Evolutionary conservation across 1,140 invertebrate genomes (phyloP).

Genomic region (Nylanderia fulva): DNA sequence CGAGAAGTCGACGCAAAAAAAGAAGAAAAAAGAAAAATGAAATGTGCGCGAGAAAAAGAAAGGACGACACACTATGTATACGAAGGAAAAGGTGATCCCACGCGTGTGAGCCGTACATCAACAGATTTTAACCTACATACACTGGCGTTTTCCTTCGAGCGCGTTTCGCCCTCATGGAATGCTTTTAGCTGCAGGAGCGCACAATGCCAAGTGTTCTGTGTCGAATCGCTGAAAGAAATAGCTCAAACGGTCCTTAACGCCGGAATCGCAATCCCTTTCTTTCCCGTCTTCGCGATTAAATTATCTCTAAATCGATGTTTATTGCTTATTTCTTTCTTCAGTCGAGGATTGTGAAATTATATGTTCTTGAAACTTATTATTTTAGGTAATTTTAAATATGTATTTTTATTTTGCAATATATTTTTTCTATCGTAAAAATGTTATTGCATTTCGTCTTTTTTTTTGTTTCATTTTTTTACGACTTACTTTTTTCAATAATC

Average conservation of each 20-base stretch:
- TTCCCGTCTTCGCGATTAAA: conserved; percentile 31
- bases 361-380: not conserved
- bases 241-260: conserved; percentile 12
- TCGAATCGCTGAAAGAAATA: conserved; percentile 42
- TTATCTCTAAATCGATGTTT: conserved; percentile 23
- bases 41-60: not conserved
- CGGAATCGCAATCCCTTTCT: not conserved
- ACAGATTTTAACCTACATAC: conserved; percentile 73
- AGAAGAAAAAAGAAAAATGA: not conserved
- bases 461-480: not conserved
- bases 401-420: no score
- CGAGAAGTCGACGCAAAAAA: conserved; percentile 33
- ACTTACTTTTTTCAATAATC: conserved; percentile 3
- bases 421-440: no score
- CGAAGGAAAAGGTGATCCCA: conserved; percentile 53
- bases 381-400: no score
- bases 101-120: conserved; percentile 63
- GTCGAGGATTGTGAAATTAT: not conserved
- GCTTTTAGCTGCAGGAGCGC: conserved; percentile 61
- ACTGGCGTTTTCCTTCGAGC: conserved; percentile 10
- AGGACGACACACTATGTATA: conserved; percentile 34
- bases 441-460: not conserved
- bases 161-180: conserved; percentile 58
- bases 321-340: not conserved
- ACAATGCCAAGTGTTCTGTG: conserved; percentile 36